phyloP scores from a whole-genome alignment of 2,797 vertebrate species.

The Halcyon leucocephala region DNA sequence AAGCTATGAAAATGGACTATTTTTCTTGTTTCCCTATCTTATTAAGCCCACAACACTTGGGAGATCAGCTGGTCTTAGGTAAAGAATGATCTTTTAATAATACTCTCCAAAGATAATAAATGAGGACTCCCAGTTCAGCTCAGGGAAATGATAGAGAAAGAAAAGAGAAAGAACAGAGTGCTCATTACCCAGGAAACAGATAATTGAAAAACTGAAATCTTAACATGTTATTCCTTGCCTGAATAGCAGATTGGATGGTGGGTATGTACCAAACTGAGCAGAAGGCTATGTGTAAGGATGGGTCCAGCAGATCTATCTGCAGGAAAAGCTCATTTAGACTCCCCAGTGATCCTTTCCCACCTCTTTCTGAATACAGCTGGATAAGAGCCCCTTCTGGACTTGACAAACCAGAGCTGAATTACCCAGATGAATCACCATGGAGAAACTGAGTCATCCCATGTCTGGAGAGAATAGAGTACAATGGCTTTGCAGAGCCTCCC shows the following conservation, averaged over 20 bases:
- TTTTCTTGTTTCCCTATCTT: background rate
- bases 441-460: constrained; percentile 34
- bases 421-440: background rate
- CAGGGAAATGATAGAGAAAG: background rate
- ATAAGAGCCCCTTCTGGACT: background rate
- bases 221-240: background rate
- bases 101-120: background rate
- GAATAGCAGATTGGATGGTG: background rate
- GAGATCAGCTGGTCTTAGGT: background rate
- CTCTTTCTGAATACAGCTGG: background rate
- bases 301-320: background rate
- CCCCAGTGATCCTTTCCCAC: background rate
- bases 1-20: background rate
- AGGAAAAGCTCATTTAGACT: background rate
- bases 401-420: background rate
- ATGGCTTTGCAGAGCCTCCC: background rate
- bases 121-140: background rate
- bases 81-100: background rate
- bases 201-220: background rate
- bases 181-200: background rate
- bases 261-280: background rate
- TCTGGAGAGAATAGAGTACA: background rate
- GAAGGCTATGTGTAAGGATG: background rate
- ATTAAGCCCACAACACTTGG: background rate
- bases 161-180: background rate